Evolutionary conservation across 2,113 vertebrate genomes (phyloP).

Genomic region (Campylomormyrus tamandua): DNA sequence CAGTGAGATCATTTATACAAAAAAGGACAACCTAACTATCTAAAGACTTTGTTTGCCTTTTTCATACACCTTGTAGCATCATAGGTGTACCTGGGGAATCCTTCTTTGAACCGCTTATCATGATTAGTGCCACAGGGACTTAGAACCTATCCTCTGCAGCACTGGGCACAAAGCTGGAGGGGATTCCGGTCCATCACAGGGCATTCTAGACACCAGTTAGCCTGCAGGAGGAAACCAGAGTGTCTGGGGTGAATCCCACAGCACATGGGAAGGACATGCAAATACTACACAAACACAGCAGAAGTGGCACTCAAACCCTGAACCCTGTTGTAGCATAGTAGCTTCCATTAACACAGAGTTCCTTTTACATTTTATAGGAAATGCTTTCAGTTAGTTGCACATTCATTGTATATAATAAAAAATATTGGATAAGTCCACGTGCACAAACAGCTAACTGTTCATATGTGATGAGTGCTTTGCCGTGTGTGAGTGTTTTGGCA

Average conservation of each 20-base stretch:
- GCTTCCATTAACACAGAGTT: not conserved
- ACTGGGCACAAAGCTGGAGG: not conserved
- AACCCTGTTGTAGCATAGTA: not conserved
- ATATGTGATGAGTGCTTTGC: not conserved
- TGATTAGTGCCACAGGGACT: not conserved
- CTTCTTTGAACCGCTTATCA: not conserved
- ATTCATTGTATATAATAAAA: not conserved
- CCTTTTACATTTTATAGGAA: not conserved
- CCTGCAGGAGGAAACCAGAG: not conserved
- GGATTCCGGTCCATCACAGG: not conserved
- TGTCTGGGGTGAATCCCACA: not conserved
- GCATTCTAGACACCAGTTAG: not conserved
- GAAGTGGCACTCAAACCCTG: not conserved
- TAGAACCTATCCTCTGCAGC: not conserved
- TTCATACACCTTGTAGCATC: conserved; percentile 36
- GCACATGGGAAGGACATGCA: not conserved
- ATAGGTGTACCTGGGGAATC: not conserved
- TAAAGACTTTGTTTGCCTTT: not conserved
- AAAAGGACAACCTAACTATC: not conserved
- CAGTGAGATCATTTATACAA: not conserved
- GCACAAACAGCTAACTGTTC: not conserved
- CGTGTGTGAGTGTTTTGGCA: not conserved
- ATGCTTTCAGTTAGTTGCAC: not conserved
- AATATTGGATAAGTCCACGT: not conserved
- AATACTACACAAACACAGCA: not conserved